Evolutionary conservation across 2,888 invertebrate species (phyloP).

Genomic region (Lumbricus terrestris): DNA sequence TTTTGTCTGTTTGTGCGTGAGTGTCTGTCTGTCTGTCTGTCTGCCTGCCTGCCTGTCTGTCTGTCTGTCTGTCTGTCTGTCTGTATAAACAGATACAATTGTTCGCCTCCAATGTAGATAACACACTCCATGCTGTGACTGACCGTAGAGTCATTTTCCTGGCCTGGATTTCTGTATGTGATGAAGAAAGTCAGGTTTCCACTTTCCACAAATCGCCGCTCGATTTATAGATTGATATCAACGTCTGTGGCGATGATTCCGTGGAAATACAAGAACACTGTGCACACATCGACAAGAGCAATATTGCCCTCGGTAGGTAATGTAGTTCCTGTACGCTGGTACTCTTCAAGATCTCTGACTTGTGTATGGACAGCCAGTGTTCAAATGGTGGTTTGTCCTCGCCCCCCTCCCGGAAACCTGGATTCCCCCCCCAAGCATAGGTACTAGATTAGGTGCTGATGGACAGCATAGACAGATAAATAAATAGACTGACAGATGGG

Average conservation of each 20-base stretch:
- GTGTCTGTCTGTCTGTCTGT: too few species aligned
- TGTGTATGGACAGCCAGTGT: too few species aligned
- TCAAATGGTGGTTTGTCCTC: too few species aligned
- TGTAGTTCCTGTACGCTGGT: neutral
- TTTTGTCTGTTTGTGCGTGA: too few species aligned
- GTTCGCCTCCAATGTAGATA: neutral
- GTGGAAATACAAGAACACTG: neutral
- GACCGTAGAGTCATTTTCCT: neutral
- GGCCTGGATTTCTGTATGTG: neutral
- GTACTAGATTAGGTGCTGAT: too few species aligned
- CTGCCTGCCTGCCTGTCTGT: too few species aligned
- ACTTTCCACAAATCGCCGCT: neutral
- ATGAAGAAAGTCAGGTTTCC: neutral
- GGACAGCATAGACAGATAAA: too few species aligned
- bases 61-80: neutral
- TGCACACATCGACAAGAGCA: neutral
- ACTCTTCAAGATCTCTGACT: neutral
- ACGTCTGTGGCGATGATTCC: neutral
- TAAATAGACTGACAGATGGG: too few species aligned
- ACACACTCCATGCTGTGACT: neutral
- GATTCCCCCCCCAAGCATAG: too few species aligned
- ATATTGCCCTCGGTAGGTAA: neutral
- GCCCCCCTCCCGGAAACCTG: too few species aligned
- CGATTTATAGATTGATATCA: neutral
- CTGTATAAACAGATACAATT: neutral